Conservation (phyloP, 2,113 vertebrate species). For the Arothron firmamentum region DNA sequence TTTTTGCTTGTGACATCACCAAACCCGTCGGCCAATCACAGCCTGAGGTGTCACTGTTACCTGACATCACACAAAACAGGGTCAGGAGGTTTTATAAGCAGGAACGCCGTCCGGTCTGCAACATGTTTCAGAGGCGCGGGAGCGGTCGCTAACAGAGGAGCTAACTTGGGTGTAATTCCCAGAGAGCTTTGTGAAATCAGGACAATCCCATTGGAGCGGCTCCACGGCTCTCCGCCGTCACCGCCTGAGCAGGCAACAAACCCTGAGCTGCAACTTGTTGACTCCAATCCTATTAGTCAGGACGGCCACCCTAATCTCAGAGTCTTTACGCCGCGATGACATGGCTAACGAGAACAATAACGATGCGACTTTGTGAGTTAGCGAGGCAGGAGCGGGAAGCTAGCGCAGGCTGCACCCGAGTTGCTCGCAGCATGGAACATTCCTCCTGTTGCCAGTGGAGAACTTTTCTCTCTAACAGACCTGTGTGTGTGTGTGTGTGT, state of each 20-base stretch:
- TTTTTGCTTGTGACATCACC: neutral
- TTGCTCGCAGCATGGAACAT: constrained; percentile 70
- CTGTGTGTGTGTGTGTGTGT: constrained; percentile 42
- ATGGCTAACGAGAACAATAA: neutral
- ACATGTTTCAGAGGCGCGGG: neutral
- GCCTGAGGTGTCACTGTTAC: no score
- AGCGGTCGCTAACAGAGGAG: constrained; percentile 25
- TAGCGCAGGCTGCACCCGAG: neutral
- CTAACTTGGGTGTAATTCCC: constrained; percentile 50
- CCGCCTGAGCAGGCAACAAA: constrained; percentile 40
- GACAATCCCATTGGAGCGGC: constrained; percentile 67
- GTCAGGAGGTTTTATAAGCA: no score
- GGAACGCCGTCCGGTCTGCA: neutral
- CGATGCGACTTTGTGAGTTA: constrained; percentile 27
- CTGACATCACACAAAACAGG: no score
- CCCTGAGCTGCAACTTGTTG: constrained; percentile 65
- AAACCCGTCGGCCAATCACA: no score
- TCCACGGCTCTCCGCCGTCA: constrained; percentile 40
- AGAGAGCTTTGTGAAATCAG: constrained; percentile 67
- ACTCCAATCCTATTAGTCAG: constrained; percentile 72
- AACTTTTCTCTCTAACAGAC: constrained; percentile 71
- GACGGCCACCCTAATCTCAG: constrained; percentile 60
- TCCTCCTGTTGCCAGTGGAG: constrained; percentile 77
- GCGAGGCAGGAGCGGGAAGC: neutral
- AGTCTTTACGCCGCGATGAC: no score